Percentiles rank a stretch among this genome's conserved stretches.
phyloP scores from a whole-genome alignment of 2,113 vertebrate species.

The Falco punctatus region DNA sequence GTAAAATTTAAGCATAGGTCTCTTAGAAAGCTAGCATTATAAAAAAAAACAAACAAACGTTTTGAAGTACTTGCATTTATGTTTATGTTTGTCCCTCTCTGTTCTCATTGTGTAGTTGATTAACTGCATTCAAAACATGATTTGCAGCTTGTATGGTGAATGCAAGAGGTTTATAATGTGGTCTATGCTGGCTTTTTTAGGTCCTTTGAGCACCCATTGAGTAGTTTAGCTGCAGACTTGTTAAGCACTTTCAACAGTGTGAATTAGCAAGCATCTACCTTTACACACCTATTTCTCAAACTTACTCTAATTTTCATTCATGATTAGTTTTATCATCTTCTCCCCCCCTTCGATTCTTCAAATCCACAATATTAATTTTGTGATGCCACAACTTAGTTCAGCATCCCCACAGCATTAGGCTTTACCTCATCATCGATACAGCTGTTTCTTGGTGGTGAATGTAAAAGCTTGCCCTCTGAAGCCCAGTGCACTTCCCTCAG shows the following conservation, averaged over 20 bases:
- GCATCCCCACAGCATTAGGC: background rate
- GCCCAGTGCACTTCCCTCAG: too few species aligned
- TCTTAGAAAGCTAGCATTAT: background rate
- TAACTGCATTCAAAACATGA: background rate
- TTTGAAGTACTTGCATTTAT: background rate
- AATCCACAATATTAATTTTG: background rate
- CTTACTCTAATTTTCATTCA: background rate
- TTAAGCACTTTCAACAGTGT: background rate
- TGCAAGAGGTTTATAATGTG: too few species aligned
- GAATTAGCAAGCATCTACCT: background rate
- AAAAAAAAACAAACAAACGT: background rate
- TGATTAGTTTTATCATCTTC: background rate
- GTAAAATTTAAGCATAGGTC: background rate
- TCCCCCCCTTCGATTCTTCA: background rate
- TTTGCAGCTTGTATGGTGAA: background rate
- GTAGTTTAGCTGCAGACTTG: background rate
- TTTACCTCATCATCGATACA: background rate
- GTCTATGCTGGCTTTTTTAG: background rate
- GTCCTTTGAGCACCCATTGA: background rate
- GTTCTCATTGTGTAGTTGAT: slow-evolving; percentile 8
- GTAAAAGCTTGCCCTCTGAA: background rate
- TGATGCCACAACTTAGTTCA: background rate
- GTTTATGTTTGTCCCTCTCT: background rate
- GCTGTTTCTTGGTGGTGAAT: background rate
- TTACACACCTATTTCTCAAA: background rate